Evolutionary conservation across 2,113 vertebrate species (phyloP).

Genomic region (Ciconia boyciana): DNA sequence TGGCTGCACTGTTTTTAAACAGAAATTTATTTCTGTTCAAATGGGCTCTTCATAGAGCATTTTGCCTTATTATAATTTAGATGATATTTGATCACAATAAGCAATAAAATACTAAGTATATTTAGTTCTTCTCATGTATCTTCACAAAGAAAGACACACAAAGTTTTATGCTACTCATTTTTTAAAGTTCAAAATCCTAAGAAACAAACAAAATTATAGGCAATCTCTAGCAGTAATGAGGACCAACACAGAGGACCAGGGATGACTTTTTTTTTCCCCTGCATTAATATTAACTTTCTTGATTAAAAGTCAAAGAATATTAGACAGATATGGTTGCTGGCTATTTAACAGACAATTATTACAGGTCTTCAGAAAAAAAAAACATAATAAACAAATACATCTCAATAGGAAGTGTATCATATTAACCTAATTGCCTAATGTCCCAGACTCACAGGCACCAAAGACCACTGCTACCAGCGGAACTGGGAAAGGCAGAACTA

Average conservation of each 20-base stretch:
- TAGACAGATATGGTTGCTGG: neutral
- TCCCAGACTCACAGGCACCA: neutral
- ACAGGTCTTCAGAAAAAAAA: neutral
- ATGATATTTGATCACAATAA: neutral
- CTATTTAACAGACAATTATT: neutral
- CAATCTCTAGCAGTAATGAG: neutral
- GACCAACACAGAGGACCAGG: neutral
- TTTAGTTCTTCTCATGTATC: neutral
- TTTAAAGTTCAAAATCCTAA: neutral
- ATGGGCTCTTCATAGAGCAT: neutral
- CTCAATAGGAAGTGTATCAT: neutral
- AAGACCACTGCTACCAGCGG: neutral
- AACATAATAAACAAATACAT: neutral
- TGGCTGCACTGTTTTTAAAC: neutral
- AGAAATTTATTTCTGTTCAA: neutral
- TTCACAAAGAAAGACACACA: neutral
- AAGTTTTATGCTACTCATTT: neutral
- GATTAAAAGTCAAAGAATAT: neutral
- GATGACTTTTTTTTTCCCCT: fast-evolving
- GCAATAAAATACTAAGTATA: neutral
- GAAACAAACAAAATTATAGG: neutral
- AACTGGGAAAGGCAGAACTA: neutral
- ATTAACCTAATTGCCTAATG: neutral
- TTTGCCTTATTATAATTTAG: neutral
- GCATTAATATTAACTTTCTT: neutral